Evolutionary conservation across 2,888 invertebrate species (phyloP).

Genomic region (Itoplectis maculator): DNA sequence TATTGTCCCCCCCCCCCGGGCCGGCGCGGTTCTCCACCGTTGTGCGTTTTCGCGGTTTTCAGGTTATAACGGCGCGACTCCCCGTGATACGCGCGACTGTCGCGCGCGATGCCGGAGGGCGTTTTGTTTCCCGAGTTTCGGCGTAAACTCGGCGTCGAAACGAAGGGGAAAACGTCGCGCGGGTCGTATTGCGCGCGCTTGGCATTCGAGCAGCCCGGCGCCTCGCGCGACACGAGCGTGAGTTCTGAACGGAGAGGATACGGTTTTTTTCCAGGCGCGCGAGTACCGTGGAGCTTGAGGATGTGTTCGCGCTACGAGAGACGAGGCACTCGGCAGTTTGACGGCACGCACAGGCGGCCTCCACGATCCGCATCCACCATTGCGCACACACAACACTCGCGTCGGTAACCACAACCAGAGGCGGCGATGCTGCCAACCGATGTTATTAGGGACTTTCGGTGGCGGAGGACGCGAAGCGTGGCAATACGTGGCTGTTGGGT

Average conservation of each 20-base stretch:
- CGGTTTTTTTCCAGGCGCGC: no score
- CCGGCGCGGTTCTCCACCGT: slow-evolving; percentile 59
- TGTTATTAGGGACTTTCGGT: slow-evolving; percentile 59
- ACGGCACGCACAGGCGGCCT: slow-evolving; percentile 75
- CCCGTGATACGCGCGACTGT: no score
- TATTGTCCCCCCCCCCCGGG: slow-evolving; percentile 48
- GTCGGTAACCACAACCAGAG: slow-evolving; percentile 61
- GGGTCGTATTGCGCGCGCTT: slow-evolving; percentile 63
- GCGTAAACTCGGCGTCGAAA: slow-evolving; percentile 65
- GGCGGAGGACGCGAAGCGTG: slow-evolving; percentile 40
- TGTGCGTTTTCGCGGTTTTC: slow-evolving; percentile 21
- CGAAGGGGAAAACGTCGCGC: slow-evolving; percentile 65
- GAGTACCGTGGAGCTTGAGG: no score
- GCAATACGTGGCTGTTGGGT: slow-evolving; percentile 57
- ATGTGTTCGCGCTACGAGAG: no score
- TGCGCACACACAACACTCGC: slow-evolving; percentile 73
- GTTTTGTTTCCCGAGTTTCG: background rate
- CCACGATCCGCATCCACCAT: slow-evolving; percentile 75
- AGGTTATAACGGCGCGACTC: slow-evolving; percentile 21
- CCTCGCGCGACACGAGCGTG: slow-evolving; percentile 33
- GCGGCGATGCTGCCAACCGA: slow-evolving; percentile 58
- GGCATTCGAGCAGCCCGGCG: slow-evolving; percentile 52
- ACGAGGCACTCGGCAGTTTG: slow-evolving; percentile 69
- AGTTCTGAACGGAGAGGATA: no score
- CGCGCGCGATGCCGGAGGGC: background rate